A percentile compares a stretch with the other conserved stretches of the same genome.
Evolutionary conservation across 2,888 invertebrate species (phyloP).

Genomic region (Drosophila rellima): DNA sequence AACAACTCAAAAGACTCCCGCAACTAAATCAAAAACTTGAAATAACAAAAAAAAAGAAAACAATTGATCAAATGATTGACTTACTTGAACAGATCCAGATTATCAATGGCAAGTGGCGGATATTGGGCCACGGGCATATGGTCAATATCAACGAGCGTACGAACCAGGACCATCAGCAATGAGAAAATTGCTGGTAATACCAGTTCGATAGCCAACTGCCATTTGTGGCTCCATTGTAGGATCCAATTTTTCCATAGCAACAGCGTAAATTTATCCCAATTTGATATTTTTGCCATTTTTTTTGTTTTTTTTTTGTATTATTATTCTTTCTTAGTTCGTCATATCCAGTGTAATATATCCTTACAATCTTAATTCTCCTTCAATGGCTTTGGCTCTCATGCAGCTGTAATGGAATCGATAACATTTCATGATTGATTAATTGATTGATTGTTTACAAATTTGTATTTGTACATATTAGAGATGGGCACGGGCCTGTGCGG

Average conservation of each 20-base stretch:
- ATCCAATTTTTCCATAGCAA: constrained; percentile 94
- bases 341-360: constrained; percentile 8
- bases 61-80: constrained; percentile 25
- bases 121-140: constrained; percentile 70
- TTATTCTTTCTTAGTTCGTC: constrained; percentile 4
- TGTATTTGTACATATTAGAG: too few species aligned
- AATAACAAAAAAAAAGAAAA: not conserved
- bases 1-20: constrained; percentile 2
- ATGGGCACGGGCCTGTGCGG: too few species aligned
- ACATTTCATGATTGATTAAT: not conserved
- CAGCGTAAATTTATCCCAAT: constrained; percentile 88
- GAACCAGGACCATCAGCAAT: constrained; percentile 89
- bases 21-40: not conserved
- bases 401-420: not conserved
- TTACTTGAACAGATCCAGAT: constrained; percentile 78
- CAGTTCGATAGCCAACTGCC: constrained; percentile 90
- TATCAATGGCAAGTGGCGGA: constrained; percentile 83
- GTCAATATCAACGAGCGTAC: constrained; percentile 89
- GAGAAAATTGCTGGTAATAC: constrained; percentile 89
- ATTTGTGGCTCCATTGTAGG: constrained; percentile 90
- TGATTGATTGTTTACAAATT: not conserved
- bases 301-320: too few species aligned
- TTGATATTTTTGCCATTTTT: constrained; percentile 73
- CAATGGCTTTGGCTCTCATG: not conserved
- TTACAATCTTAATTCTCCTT: not conserved